Evolutionary conservation across 2,888 invertebrate species (phyloP).

Genomic region (Aricia artaxerxes): DNA sequence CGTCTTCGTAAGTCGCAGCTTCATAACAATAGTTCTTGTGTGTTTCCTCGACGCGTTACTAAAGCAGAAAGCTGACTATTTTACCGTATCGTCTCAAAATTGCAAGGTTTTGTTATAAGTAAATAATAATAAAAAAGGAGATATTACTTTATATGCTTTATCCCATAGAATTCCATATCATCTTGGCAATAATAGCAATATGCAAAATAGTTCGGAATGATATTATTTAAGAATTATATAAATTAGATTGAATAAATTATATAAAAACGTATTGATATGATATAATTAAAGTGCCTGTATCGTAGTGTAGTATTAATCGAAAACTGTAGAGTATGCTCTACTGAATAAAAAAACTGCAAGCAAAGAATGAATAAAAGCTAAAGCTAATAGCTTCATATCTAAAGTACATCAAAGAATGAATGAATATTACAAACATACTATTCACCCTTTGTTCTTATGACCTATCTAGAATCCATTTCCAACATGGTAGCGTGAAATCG

Average conservation of each 20-base stretch:
- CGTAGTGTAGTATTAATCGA: background rate
- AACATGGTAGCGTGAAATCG: slow-evolving; percentile 10
- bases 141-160: too few relatives aligned
- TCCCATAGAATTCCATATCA: background rate
- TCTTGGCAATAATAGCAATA: background rate
- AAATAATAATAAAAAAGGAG: too few relatives aligned
- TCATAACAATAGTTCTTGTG: slow-evolving; percentile 14
- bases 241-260: too few relatives aligned
- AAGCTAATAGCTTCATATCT: background rate
- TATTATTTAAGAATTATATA: too few relatives aligned
- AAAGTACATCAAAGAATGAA: slow-evolving; percentile 6
- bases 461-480: slow-evolving; percentile 2
- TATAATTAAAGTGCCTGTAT: too few relatives aligned
- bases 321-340: background rate
- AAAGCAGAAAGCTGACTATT: slow-evolving; percentile 1
- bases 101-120: background rate
- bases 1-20: background rate
- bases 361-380: background rate
- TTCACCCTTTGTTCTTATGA: slow-evolving; percentile 12
- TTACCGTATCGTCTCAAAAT: background rate
- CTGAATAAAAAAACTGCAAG: background rate
- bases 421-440: background rate
- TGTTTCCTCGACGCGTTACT: background rate
- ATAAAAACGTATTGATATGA: too few relatives aligned
- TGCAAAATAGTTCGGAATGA: too few relatives aligned